Evolutionary conservation across 2,113 vertebrate genomes (phyloP), one percentile per base, ranked within the genome.

Genomic region (Scartelaos histophorus): DNA sequence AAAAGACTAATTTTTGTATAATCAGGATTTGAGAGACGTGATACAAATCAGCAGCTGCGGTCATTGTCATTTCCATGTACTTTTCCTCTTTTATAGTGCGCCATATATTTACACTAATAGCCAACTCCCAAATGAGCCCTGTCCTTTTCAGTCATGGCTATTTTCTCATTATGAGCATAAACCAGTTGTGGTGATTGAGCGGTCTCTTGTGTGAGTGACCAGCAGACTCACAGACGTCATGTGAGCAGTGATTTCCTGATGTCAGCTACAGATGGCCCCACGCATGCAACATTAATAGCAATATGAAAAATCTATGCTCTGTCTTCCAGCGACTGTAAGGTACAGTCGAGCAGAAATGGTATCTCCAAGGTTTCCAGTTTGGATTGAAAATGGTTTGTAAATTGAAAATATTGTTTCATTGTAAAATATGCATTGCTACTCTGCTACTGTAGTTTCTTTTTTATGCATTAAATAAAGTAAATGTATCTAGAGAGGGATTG

Each of bases 171-270:
- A 38, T 3, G 17, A 64, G 19, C 61, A 43, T 64, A 43, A 38
- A 43, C 29, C 17, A 38, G 61, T 43, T 38, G 29, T 9, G 29
- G 29, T 19, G 60, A 62, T 38, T 38, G 58, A 34, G 7, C 24
- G 9, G 60, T 38, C 34, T 34, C 58, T 34, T 7, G 25, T 61
- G 58, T 34, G 58, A 16, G 58, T 16, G 78, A 81, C 77, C 53
- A 71, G 2, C 49, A 79, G 85, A 76, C 79, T 79, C 75, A 70
- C 79, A 80, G 78, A 79, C 74, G 47, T 64, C 73, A 74, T 85
- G 71, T 84, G 83, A 87, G 85, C 89, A 85, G 73, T 57, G 80
- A 86, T 79, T 85, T 86, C 79, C 82, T 80, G 79, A 88, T 90
- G 82, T 85, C 87, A 78, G 62, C 75, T 76, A 60, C 89, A 86